Conservation (phyloP, 2,113 vertebrate genomes). For the Aptenodytes patagonicus region DNA sequence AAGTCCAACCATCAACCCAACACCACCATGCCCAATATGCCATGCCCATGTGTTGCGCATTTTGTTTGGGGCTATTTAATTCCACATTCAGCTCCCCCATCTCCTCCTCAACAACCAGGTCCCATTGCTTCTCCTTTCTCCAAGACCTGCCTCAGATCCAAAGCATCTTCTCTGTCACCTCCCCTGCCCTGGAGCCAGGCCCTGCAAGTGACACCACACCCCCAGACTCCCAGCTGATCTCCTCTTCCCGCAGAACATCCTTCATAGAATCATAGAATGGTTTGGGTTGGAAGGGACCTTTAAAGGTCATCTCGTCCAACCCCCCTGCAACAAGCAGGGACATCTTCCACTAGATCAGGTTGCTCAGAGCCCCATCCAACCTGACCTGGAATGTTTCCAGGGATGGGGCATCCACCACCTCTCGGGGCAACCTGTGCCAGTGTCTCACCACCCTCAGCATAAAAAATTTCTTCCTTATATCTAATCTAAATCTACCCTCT, state of each 20-base stretch:
- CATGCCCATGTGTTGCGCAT: not conserved
- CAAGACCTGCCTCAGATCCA: not conserved
- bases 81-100: not conserved
- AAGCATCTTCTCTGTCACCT: not conserved
- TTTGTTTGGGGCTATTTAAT: not conserved
- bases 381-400: not conserved
- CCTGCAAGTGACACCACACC: not conserved
- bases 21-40: no score
- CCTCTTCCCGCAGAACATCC: not conserved
- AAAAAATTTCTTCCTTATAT: not conserved
- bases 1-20: no score
- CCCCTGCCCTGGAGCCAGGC: not conserved
- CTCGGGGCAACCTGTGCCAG: not conserved
- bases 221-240: not conserved
- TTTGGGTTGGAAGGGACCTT: not conserved
- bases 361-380: not conserved
- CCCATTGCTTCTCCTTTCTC: not conserved
- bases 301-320: not conserved
- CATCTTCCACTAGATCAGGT: not conserved
- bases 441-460: not conserved
- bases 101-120: not conserved
- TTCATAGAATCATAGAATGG: not conserved
- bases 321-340: not conserved
- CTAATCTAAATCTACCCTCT: not conserved
- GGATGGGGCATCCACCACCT: not conserved